phyloP scores from a whole-genome alignment of 1,140 invertebrate species.

The Drosophila pseudoananassae region DNA sequence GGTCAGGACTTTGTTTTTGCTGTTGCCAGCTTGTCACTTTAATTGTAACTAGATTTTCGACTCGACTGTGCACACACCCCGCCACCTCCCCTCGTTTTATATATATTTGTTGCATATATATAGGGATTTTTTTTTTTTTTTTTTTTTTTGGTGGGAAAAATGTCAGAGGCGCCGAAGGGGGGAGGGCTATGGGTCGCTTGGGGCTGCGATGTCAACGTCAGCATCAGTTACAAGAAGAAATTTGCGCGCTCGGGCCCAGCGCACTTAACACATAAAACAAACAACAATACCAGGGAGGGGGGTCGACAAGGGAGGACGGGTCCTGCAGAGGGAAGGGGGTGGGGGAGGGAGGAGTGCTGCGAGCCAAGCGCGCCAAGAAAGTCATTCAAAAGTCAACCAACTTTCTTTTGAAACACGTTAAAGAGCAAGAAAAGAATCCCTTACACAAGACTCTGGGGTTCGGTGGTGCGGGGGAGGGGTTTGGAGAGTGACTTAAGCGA shows the following conservation, averaged over 20 bases:
- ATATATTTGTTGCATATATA: neutral
- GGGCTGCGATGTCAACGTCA: constrained; percentile 68
- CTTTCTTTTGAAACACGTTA: constrained; percentile 82
- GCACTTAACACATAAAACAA: constrained; percentile 82
- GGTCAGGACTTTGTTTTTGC: constrained; percentile 6
- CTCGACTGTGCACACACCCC: constrained; percentile 22
- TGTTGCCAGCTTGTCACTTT: constrained; percentile 52
- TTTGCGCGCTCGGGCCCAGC: constrained; percentile 75
- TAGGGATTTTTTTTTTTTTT: neutral
- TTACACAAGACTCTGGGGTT: constrained; percentile 28
- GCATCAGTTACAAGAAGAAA: constrained; percentile 67
- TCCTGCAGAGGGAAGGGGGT: neutral
- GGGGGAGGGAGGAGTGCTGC: constrained; percentile 3
- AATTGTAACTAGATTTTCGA: constrained; percentile 68
- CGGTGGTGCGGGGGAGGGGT: constrained; percentile 1
- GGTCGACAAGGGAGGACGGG: neutral
- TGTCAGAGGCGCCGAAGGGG: neutral
- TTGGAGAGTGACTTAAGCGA: neutral
- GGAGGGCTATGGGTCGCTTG: constrained; percentile 35
- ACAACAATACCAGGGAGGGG: constrained; percentile 32
- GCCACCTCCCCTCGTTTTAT: neutral
- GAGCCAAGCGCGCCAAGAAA: constrained; percentile 66
- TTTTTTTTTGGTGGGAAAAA: constrained; percentile 4
- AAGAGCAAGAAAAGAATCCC: constrained; percentile 54
- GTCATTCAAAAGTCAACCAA: constrained; percentile 83